These are phyloP conservation scores for Caenorhabditis afra DNA, from an alignment of 2,888 invertebrate genomes.

Conservation along the genomic window DNA sequence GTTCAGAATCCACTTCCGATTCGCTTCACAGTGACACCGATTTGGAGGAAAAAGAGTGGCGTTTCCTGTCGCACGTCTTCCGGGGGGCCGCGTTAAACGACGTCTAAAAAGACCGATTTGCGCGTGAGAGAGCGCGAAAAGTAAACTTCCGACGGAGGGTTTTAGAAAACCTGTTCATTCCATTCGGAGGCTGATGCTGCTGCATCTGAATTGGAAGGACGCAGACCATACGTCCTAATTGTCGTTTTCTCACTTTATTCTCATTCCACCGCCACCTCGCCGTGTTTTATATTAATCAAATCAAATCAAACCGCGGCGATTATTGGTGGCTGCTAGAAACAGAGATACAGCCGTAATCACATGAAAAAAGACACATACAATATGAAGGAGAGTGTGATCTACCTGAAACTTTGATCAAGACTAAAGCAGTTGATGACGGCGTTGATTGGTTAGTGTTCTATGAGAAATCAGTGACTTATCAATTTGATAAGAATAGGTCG, in stretches of 20 bases:
- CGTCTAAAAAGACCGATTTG: slow-evolving; percentile 34
- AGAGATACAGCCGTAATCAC: not conserved
- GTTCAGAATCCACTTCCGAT: slow-evolving; percentile 2
- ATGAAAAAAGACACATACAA: not conserved
- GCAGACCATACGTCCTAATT: slow-evolving; percentile 38
- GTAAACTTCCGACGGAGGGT: slow-evolving; percentile 51
- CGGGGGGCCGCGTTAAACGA: slow-evolving; percentile 32
- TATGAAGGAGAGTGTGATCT: not conserved
- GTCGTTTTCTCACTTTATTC: slow-evolving; percentile 26
- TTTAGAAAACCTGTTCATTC: slow-evolving; percentile 49
- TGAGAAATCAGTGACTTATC: slow-evolving; percentile 17
- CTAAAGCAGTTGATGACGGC: not conserved
- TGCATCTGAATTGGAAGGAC: not conserved
- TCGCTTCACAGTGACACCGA: slow-evolving; percentile 28
- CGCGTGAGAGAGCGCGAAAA: slow-evolving; percentile 32
- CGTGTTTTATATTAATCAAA: slow-evolving; percentile 24
- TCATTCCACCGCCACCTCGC: not conserved
- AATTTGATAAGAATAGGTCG: not conserved
- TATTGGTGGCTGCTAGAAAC: slow-evolving; percentile 4
- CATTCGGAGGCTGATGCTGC: not conserved
- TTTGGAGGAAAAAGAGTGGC: not conserved
- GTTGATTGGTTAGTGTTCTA: not conserved
- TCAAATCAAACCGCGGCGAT: slow-evolving; percentile 7
- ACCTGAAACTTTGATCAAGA: not conserved
- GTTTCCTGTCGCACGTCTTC: slow-evolving; percentile 5